These are phyloP conservation scores for Hydrophis major DNA, from an alignment of 2,797 vertebrate genomes.

Conservation along the genomic window DNA sequence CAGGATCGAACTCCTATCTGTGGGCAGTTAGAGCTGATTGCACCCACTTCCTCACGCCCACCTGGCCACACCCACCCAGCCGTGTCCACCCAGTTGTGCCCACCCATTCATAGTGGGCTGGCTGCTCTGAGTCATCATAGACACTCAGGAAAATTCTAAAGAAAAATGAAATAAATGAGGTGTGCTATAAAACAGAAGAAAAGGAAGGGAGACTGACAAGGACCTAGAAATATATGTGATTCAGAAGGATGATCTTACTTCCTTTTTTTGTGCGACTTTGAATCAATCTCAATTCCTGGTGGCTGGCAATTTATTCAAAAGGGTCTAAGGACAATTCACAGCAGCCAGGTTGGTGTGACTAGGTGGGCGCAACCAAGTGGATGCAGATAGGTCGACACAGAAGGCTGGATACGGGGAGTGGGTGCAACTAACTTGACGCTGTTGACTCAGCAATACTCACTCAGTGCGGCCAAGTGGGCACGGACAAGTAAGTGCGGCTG, in stretches of 20 bases:
- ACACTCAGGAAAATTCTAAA: neutral
- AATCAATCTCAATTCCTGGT: neutral
- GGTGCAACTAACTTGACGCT: neutral
- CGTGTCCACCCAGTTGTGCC: too few species aligned
- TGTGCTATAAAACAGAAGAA: neutral
- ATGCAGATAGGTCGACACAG: neutral
- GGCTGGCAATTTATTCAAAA: neutral
- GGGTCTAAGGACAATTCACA: neutral
- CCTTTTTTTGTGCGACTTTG: neutral
- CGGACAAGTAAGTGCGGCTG: too few species aligned
- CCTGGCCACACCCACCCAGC: too few species aligned
- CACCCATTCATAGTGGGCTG: neutral
- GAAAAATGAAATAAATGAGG: neutral
- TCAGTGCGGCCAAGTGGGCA: neutral
- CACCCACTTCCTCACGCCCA: neutral
- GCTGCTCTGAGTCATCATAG: neutral
- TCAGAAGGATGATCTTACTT: neutral
- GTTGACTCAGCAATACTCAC: too few species aligned
- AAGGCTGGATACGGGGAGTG: too few species aligned
- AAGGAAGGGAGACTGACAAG: neutral
- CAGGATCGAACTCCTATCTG: neutral
- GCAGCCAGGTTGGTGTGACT: neutral
- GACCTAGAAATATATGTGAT: neutral
- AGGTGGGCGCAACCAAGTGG: neutral
- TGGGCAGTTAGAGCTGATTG: neutral